Evolutionary conservation across 2,888 invertebrate genomes (phyloP), one percentile per base, ranked within the genome.

Genomic region (Volucella zonaria): DNA sequence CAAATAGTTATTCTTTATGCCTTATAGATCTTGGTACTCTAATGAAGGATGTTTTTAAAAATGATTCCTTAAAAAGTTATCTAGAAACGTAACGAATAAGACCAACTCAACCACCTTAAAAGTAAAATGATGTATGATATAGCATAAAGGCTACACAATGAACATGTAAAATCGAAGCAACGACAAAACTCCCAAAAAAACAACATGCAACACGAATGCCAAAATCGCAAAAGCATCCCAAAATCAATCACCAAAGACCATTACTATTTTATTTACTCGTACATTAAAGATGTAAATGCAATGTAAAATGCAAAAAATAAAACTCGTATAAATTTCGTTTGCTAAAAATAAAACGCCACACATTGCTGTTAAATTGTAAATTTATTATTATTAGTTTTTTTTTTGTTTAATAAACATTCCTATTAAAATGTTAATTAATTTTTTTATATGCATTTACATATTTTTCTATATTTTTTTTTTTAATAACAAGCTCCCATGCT

Each of bases 261-360:
- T 6, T 31, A 31, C 31, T 31, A 31, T 31, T 14, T 70, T 58
- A 58, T 54, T 38, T 54, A n/a, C n/a, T n/a, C n/a, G n/a, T n/a
- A 64, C 10, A 61, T 23, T 10, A 23, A 59, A 58, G 40, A 42
- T 31, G 4, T 31, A n/a, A n/a, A n/a, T 31, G 2, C 12, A 51
- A 59, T 0, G 15, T n/a, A n/a, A n/a, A 14, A 49, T 62, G 61
- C 43, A 31, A 78, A 61, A 68, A 73, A 62, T 23, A 61, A 52
- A 66, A 52, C 8, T 45, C 6, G 14, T 31, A 54, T 38, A 15
- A 11, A 45, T 10, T 56, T 11, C 45, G 3, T 71, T 62, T 45
- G 42, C 59, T 56, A 54, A 67, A 73, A 83, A 80, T 75, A 83
- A 83, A 83, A 83, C 80, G 45, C 83, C 79, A 83, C 67, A 68